Conservation (phyloP, 2,888 invertebrate genomes). For the Molanna angustata region DNA sequence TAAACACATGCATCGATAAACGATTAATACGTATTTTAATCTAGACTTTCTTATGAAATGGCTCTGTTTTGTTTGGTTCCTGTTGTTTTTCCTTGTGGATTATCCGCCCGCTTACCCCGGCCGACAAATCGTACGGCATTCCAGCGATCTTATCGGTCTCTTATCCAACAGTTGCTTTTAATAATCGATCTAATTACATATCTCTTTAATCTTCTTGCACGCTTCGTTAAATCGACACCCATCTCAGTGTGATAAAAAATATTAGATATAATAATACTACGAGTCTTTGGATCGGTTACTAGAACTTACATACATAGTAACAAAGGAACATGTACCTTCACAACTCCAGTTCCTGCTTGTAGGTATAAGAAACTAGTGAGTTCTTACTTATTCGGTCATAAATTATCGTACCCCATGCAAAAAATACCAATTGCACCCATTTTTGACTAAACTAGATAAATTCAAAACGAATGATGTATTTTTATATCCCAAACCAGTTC, state of each 20-base stretch:
- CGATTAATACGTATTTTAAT: too few relatives aligned
- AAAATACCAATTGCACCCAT: too few relatives aligned
- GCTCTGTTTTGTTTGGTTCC: not conserved
- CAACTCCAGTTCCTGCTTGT: not conserved
- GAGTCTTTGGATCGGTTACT: too few relatives aligned
- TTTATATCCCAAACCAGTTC: too few relatives aligned
- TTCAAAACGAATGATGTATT: too few relatives aligned
- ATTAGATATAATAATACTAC: not conserved
- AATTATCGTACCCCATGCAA: too few relatives aligned
- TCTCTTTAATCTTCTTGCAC: conserved; percentile 18
- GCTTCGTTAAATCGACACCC: conserved; percentile 17
- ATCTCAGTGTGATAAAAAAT: conserved; percentile 13
- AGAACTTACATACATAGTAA: too few relatives aligned
- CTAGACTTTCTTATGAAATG: not conserved
- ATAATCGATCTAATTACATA: conserved; percentile 42
- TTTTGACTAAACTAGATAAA: too few relatives aligned
- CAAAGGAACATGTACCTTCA: too few relatives aligned
- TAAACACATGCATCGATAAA: too few relatives aligned
- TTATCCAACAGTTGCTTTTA: conserved; percentile 41
- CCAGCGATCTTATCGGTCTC: conserved; percentile 37
- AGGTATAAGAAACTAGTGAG: too few relatives aligned
- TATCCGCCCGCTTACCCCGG: not conserved
- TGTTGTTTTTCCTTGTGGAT: not conserved
- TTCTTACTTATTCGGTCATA: too few relatives aligned
- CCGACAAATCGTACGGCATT: conserved; percentile 32